Conservation (phyloP, 2,113 vertebrate genomes). For the Phyllostomus hastatus region DNA sequence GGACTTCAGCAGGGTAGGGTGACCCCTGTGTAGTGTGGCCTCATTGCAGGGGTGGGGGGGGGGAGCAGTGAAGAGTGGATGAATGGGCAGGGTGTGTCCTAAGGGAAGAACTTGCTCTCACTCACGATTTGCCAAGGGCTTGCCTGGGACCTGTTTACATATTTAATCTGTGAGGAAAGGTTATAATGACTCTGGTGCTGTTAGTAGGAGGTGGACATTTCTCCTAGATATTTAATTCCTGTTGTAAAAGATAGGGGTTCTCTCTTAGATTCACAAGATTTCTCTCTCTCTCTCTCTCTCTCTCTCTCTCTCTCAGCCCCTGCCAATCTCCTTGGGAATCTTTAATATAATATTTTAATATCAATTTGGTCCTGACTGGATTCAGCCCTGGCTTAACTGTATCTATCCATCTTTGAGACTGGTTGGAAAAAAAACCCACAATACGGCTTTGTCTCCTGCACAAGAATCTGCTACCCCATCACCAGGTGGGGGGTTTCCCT, state of each 20-base stretch:
- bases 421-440: not conserved
- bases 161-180: conserved; percentile 56
- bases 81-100: not conserved
- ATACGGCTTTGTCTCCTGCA: not conserved
- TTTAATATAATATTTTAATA: conserved; percentile 7
- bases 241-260: not conserved
- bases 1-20: not conserved
- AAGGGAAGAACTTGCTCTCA: conserved; percentile 2
- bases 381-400: not conserved
- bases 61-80: not conserved
- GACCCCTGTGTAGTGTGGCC: not conserved
- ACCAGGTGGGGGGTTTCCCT: not conserved
- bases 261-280: not conserved
- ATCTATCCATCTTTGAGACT: not conserved
- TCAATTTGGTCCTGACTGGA: not conserved
- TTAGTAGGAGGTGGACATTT: conserved; percentile 16
- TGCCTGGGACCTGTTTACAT: conserved; percentile 6
- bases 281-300: not conserved
- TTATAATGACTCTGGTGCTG: not conserved
- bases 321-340: not conserved
- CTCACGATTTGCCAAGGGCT: conserved; percentile 35
- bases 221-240: not conserved
- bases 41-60: rapidly evolving
- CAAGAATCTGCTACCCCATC: not conserved
- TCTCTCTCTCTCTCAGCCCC: not conserved